These are phyloP conservation scores for Neotoma lepida DNA, from an alignment of 2,113 vertebrate genomes.

Conservation along the genomic window DNA sequence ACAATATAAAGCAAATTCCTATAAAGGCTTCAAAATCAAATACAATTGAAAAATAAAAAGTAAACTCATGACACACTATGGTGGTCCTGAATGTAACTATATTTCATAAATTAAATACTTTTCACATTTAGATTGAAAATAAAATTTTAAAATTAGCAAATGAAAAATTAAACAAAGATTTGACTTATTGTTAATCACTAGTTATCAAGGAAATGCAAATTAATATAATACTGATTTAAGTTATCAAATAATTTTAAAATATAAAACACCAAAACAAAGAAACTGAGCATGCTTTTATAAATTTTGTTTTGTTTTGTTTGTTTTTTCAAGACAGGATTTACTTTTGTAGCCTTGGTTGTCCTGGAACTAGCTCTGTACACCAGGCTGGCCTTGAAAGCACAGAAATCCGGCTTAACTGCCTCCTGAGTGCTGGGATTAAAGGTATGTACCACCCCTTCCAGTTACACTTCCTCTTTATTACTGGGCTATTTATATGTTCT, in stretches of 20 bases:
- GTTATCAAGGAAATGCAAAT: neutral
- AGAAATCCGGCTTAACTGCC: neutral
- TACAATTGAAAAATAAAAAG: neutral
- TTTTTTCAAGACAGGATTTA: neutral
- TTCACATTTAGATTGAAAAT: neutral
- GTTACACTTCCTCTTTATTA: neutral
- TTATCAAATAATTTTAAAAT: neutral
- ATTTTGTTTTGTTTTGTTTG: neutral
- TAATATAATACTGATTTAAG: neutral
- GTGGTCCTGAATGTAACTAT: slow-evolving; percentile 5
- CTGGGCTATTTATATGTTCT: neutral
- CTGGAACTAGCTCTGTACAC: neutral
- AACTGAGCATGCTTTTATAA: neutral
- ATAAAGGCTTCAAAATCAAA: slow-evolving; percentile 34
- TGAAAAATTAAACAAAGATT: neutral
- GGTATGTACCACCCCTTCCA: fast-evolving
- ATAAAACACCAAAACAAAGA: neutral
- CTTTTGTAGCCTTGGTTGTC: neutral
- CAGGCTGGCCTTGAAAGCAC: neutral
- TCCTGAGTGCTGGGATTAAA: neutral
- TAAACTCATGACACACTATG: neutral
- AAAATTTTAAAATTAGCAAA: slow-evolving; percentile 15
- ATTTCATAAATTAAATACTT: neutral
- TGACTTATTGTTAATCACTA: neutral
- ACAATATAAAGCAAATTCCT: neutral